These are phyloP conservation scores for Cirrhinus molitorella DNA, from an alignment of 2,797 vertebrate genomes.

Conservation along the genomic window DNA sequence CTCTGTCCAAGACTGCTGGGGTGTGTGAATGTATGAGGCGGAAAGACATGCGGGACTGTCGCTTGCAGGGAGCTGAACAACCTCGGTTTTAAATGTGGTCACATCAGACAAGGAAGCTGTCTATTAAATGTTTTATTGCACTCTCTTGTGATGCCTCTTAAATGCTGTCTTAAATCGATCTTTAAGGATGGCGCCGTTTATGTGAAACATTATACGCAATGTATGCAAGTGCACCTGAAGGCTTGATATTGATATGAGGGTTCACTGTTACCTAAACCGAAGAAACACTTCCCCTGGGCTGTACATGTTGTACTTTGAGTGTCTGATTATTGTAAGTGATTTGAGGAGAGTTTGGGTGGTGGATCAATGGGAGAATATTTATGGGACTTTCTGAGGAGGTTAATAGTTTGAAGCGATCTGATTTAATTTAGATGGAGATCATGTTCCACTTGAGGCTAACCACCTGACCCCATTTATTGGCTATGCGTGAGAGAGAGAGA, in stretches of 20 bases:
- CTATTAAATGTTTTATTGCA: slow-evolving; percentile 19
- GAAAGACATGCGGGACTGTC: not conserved
- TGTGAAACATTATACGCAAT: slow-evolving; percentile 43
- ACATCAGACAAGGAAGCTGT: slow-evolving; percentile 16
- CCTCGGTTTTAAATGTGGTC: slow-evolving; percentile 23
- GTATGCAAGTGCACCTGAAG: slow-evolving; percentile 48
- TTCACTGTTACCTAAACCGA: slow-evolving; percentile 51
- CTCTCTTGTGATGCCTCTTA: slow-evolving; percentile 44
- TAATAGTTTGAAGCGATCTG: slow-evolving; percentile 70
- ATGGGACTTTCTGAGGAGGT: slow-evolving; percentile 67
- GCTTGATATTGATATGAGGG: slow-evolving; percentile 47
- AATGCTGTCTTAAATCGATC: slow-evolving; percentile 25
- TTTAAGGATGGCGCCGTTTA: slow-evolving; percentile 26
- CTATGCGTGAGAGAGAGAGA: slow-evolving; percentile 6
- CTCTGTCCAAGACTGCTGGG: slow-evolving; percentile 42
- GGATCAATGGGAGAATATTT: slow-evolving; percentile 67
- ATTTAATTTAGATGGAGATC: slow-evolving; percentile 76
- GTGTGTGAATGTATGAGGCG: slow-evolving; percentile 24
- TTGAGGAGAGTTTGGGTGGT: slow-evolving; percentile 11
- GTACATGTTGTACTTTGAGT: slow-evolving; percentile 46
- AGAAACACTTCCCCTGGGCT: slow-evolving; percentile 29
- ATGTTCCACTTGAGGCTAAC: slow-evolving; percentile 69
- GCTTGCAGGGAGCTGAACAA: slow-evolving; percentile 7
- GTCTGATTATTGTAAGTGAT: slow-evolving; percentile 38
- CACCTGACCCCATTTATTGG: slow-evolving; percentile 66